Base-by-base conservation (phyloP, 92 coral and sea anemone species). In the Zoanthus gigantus region DNA sequence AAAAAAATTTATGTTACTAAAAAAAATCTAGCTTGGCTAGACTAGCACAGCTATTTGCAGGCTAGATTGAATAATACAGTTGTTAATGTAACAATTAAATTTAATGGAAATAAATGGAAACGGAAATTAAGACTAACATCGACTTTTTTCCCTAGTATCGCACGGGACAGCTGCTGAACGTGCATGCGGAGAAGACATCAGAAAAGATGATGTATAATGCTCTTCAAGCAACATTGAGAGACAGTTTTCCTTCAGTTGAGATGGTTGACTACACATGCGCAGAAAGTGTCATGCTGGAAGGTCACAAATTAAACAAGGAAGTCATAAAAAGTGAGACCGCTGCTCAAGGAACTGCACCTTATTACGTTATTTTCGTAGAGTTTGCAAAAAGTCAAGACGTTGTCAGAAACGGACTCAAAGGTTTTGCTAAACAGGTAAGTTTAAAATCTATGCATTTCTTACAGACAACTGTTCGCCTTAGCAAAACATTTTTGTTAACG, bases 221-320 rank as follows among this genome's bases (percentile, higher is more conserved):
- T 34, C 92, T 85, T 10, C 67, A 48, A 45, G 74, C 83, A 12
- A 65, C 56, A 0, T 73, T 90, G 18, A 44, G 5, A 34, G 68
- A 72, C 0, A 69, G 17, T 10, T 83, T 48, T 74, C 92, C 86
- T 71, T 78, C 79, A 52, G 76, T 66, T 23, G 81, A 47, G 37
- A 10, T 90, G 76, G 89, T 90, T 30, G 92, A 90, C 47, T 90
- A 90, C 89, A 78, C 92, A 71, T 78, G 92, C 92, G 76, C 92
- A n/a, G 92, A 89, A 68, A 89, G 92, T 44, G 28, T 89, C 9
- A 89, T 89, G 88, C 45, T 89, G 23, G 68, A 67, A 4, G 47
- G 52, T 3, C 47, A 71, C 3, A 10, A 71, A 11, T n/a, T 31
- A 29, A 42, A 71, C 16, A 2, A 5, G 46, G 48, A 29, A 15